These are phyloP conservation scores for Mus caroli DNA, from an alignment of 2,797 vertebrate species.

Conservation along the genomic window DNA sequence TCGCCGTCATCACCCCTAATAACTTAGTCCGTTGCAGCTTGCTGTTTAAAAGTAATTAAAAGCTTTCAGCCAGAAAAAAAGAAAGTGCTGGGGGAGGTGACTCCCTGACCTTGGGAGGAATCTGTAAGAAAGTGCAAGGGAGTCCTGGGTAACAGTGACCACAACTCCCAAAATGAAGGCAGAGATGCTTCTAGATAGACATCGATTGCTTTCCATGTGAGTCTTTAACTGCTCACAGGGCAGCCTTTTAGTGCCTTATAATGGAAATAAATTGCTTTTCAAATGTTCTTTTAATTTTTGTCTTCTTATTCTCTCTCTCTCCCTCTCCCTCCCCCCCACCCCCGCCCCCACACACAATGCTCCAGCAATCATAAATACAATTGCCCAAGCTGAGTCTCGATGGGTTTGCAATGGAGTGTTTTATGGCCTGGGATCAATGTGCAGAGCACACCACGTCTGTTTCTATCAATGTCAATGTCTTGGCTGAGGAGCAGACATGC, in stretches of 20 bases:
- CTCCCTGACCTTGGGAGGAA: constrained; percentile 37
- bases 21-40: neutral
- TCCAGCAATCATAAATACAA: constrained; percentile 63
- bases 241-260: constrained; percentile 64
- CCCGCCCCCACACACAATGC: neutral
- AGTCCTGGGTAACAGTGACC: neutral
- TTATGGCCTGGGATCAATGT: neutral
- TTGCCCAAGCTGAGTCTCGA: neutral
- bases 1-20: neutral
- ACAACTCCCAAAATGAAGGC: constrained; percentile 63
- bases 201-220: constrained; percentile 76
- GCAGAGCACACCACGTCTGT: neutral
- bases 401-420: constrained; percentile 16
- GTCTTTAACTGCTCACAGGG: constrained; percentile 81
- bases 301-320: constrained; percentile 50
- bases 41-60: constrained; percentile 1
- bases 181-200: constrained; percentile 74
- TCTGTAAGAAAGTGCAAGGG: neutral
- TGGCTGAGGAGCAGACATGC: fast-evolving
- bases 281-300: constrained; percentile 72
- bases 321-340: neutral
- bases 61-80: neutral
- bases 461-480: neutral
- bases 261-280: constrained; percentile 77
- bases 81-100: neutral